These are phyloP conservation scores for Vultur gryphus DNA, from an alignment of 2,797 vertebrate species.

Conservation along the genomic window DNA sequence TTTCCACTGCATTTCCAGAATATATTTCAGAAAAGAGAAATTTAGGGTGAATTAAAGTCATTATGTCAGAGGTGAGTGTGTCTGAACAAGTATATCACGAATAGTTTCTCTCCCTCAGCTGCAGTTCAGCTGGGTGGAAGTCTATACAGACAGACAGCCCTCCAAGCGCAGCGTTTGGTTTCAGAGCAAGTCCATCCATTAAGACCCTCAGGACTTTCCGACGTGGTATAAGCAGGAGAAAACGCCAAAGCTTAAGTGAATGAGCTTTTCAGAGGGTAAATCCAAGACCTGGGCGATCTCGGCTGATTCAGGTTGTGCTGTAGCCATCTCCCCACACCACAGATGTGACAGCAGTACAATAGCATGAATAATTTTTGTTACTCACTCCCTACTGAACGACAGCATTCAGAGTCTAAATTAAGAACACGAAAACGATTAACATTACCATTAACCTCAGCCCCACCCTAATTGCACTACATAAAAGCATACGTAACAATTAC, in stretches of 20 bases:
- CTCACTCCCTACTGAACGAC: neutral
- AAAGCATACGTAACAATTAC: slow-evolving; percentile 6
- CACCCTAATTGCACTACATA: slow-evolving; percentile 18
- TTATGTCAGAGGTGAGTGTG: neutral
- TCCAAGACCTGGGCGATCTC: neutral
- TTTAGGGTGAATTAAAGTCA: neutral
- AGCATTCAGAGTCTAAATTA: slow-evolving; percentile 15
- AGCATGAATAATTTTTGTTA: neutral
- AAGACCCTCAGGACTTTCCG: neutral
- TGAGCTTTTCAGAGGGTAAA: neutral
- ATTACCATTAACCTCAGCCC: slow-evolving; percentile 15
- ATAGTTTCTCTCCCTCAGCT: neutral
- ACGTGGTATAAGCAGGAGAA: fast-evolving
- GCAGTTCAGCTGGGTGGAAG: neutral
- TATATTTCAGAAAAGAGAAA: neutral
- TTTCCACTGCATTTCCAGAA: neutral
- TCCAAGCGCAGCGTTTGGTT: neutral
- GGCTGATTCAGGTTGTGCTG: neutral
- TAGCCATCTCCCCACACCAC: neutral
- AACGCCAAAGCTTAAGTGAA: neutral
- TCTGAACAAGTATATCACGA: neutral
- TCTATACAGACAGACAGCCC: too few species aligned
- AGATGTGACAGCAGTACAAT: neutral
- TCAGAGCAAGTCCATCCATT: neutral
- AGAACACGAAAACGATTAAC: neutral